phyloP scores from a whole-genome alignment of 2,888 invertebrate genomes.

The Urechis unicinctus region DNA sequence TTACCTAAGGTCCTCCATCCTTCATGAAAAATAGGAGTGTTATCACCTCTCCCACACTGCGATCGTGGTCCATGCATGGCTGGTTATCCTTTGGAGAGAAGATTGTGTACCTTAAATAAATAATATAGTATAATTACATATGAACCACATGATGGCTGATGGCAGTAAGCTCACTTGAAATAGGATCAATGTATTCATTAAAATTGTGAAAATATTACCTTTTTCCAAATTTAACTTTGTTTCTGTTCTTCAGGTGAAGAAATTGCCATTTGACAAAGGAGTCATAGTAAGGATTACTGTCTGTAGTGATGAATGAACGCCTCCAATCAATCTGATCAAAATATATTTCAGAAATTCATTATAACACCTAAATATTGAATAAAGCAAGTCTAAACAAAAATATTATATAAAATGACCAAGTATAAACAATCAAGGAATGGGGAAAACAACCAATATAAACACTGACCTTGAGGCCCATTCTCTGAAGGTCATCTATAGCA shows the following conservation, averaged over 20 bases:
- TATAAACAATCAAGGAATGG: background rate
- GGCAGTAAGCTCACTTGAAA: no score
- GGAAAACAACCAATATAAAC: background rate
- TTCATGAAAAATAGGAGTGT: background rate
- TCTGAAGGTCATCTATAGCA: slow-evolving; percentile 76
- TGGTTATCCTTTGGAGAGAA: slow-evolving; percentile 94
- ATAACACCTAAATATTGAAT: slow-evolving; percentile 12
- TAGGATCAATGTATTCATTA: no score
- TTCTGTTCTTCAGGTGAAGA: slow-evolving; percentile 71
- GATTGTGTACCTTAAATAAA: slow-evolving; percentile 67
- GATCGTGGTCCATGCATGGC: slow-evolving; percentile 99
- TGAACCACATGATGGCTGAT: no score
- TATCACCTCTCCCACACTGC: slow-evolving; percentile 75
- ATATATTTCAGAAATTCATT: no score
- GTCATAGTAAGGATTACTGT: slow-evolving; percentile 94
- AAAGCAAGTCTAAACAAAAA: background rate
- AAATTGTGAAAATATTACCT: slow-evolving; percentile 52
- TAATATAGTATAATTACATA: no score
- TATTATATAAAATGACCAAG: no score
- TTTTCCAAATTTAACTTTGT: slow-evolving; percentile 94
- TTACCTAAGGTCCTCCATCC: no score
- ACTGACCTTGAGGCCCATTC: slow-evolving; percentile 79
- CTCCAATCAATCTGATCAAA: slow-evolving; percentile 87
- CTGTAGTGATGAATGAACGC: slow-evolving; percentile 95
- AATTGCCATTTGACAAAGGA: slow-evolving; percentile 98